Evolutionary conservation across 2,888 invertebrate genomes (phyloP).

Genomic region (Synanthedon myopaeformis): DNA sequence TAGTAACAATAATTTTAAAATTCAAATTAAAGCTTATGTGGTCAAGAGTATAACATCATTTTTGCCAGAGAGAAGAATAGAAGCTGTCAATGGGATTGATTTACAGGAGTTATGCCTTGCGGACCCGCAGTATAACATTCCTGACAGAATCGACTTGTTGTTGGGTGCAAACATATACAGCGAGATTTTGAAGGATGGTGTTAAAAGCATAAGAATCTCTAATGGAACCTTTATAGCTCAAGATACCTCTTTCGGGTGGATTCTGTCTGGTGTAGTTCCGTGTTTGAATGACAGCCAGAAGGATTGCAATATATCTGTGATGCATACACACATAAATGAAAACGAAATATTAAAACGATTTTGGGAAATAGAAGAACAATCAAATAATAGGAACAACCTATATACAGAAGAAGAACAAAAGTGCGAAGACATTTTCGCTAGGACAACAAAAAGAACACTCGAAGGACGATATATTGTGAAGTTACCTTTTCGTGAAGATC

Average conservation of each 20-base stretch:
- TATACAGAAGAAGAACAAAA: conserved; percentile 4
- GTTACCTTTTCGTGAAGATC: conserved; percentile 3
- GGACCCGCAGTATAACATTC: conserved; percentile 5
- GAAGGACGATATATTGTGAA: conserved; percentile 7
- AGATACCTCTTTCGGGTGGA: conserved; percentile 11
- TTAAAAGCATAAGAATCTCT: conserved; percentile 2
- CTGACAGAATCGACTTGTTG: conserved; percentile 6
- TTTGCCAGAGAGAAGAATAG: conserved; percentile 4
- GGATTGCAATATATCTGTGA: not conserved
- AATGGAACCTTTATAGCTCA: conserved; percentile 8
- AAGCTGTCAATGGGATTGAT: conserved; percentile 1
- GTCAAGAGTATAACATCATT: conserved; percentile 7
- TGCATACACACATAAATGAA: conserved; percentile 4
- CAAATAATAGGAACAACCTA: conserved; percentile 1
- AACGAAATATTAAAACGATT: conserved; percentile 8
- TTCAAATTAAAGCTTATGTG: conserved; percentile 10
- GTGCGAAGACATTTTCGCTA: conserved; percentile 6
- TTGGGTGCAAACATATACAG: conserved; percentile 7
- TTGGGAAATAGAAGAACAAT: conserved; percentile 10
- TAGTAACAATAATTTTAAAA: conserved; percentile 2
- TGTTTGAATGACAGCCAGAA: not conserved
- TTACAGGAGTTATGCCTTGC: conserved; percentile 1
- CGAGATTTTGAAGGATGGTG: conserved; percentile 2
- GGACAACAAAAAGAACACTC: conserved; percentile 6
- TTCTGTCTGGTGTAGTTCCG: conserved; percentile 7